These are phyloP conservation scores for Andrena bucephala DNA, from an alignment of 2,888 invertebrate species.

Conservation along the genomic window DNA sequence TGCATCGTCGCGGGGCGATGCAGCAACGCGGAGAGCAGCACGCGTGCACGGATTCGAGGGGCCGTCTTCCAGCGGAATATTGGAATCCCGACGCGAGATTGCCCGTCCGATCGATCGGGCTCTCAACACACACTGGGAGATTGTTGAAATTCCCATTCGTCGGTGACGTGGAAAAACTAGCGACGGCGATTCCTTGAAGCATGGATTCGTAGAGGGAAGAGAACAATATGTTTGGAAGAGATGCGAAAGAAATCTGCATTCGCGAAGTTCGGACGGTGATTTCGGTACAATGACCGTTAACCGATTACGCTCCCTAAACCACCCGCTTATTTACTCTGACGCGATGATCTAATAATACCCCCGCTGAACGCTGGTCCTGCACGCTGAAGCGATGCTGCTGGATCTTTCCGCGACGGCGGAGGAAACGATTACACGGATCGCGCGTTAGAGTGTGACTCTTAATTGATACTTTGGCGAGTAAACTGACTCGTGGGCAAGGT, in stretches of 20 bases:
- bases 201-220: not conserved
- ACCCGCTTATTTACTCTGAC: constrained; percentile 14
- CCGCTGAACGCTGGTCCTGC: not conserved
- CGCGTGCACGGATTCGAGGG: constrained; percentile 6
- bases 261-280: not conserved
- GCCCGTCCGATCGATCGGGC: not conserved
- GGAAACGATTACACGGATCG: constrained; percentile 4
- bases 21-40: not conserved
- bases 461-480: not conserved
- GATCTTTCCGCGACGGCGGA: constrained; percentile 10
- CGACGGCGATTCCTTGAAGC: not conserved
- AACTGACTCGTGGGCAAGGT: not conserved
- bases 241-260: not conserved
- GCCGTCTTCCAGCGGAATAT: not conserved
- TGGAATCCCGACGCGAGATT: constrained; percentile 21
- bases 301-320: constrained; percentile 15
- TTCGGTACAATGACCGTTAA: constrained; percentile 15
- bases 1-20: constrained; percentile 19
- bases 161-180: not conserved
- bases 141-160: not conserved
- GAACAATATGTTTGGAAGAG: not conserved
- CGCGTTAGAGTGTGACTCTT: not conserved
- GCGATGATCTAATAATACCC: constrained; percentile 7
- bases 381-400: not conserved
- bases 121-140: not conserved